phyloP scores from a whole-genome alignment of 2,888 invertebrate species.

The Ferdinandea cuprea region DNA sequence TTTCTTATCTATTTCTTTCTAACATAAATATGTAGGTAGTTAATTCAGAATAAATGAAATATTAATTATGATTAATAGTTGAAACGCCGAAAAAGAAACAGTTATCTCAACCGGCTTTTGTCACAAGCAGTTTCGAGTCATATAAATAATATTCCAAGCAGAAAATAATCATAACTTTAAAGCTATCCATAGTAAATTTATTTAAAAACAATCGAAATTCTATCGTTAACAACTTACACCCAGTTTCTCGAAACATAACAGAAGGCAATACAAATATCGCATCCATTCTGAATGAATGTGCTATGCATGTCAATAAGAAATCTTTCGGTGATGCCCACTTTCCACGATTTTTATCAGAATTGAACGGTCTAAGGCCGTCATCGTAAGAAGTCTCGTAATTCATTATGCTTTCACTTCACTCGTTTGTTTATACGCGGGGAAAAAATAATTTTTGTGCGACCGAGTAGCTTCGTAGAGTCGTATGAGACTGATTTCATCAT shows the following conservation, averaged over 20 bases:
- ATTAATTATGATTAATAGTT: too few relatives aligned
- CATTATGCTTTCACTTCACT: neutral
- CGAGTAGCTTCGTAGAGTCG: neutral
- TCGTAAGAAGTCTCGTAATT: conserved; percentile 78
- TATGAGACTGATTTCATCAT: neutral
- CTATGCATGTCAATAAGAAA: conserved; percentile 90
- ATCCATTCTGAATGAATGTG: conserved; percentile 92
- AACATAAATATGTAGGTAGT: too few relatives aligned
- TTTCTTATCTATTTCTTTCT: too few relatives aligned
- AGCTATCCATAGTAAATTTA: too few relatives aligned
- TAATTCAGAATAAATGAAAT: too few relatives aligned
- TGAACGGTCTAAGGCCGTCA: conserved; percentile 79
- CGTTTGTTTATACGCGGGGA: neutral
- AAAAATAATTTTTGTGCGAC: neutral
- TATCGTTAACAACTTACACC: conserved; percentile 78
- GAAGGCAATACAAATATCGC: conserved; percentile 89
- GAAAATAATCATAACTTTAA: too few relatives aligned
- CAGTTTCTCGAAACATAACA: conserved; percentile 76
- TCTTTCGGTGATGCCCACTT: conserved; percentile 90
- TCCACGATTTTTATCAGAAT: conserved; percentile 83
- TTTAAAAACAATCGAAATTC: neutral
- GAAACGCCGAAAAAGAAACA: too few relatives aligned
- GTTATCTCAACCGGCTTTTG: too few relatives aligned
- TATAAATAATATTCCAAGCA: too few relatives aligned
- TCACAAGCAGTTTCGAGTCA: too few relatives aligned